Evolutionary conservation across 2,113 vertebrate genomes (phyloP).

Genomic region (Trogon melanurus): DNA sequence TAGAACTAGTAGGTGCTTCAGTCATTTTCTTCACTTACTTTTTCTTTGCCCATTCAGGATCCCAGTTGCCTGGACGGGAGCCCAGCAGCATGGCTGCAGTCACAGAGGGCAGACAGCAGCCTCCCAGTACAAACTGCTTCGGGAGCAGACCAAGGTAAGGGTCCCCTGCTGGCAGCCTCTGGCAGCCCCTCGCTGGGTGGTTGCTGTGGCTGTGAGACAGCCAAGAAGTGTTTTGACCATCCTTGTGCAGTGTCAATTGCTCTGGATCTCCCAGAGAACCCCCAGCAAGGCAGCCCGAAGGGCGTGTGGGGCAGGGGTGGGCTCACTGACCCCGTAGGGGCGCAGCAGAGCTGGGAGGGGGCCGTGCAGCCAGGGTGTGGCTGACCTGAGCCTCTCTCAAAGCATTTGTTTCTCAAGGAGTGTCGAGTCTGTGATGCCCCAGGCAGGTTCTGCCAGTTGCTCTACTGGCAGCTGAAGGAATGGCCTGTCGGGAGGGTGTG

Average conservation of each 20-base stretch:
- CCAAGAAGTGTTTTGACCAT: background rate
- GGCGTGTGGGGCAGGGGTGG: background rate
- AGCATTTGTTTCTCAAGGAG: background rate
- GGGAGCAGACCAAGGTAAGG: conserved; percentile 76
- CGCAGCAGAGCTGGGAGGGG: background rate
- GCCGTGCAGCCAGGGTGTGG: rapidly evolving
- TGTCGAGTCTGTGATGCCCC: background rate
- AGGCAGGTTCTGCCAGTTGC: background rate
- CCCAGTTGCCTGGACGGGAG: conserved; percentile 68
- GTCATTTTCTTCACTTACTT: background rate
- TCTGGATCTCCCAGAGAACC: background rate
- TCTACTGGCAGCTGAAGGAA: background rate
- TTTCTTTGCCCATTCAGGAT: conserved; percentile 44
- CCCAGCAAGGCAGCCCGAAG: rapidly evolving
- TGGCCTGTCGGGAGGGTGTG: too few species aligned
- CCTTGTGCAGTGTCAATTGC: background rate
- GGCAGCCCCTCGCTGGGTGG: background rate
- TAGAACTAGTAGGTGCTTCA: background rate
- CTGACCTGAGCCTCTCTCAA: background rate
- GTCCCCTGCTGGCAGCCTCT: rapidly evolving
- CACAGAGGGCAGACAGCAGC: conserved; percentile 58
- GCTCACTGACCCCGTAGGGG: background rate
- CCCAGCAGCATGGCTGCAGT: background rate
- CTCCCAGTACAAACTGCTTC: conserved; percentile 74
- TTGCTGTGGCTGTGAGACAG: background rate